Base-by-base conservation (phyloP, 2,113 vertebrate species). In the Gobiocypris rarus region DNA sequence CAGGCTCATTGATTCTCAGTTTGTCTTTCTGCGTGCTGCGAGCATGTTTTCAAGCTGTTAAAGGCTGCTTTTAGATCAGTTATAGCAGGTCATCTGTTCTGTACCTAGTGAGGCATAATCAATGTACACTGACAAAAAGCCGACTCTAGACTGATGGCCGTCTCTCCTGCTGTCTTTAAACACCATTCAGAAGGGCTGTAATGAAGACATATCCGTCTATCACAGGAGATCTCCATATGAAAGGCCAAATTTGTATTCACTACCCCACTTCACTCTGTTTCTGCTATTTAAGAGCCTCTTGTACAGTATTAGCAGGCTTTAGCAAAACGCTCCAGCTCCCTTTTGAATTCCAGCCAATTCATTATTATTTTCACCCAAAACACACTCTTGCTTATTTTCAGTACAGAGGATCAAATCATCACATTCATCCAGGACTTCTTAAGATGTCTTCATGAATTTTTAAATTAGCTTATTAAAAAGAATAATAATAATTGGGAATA, bases 401-500 rank as follows among this genome's bases (percentile, higher is more conserved):
- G 10, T 19, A 5, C 34, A 43, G 56, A 43, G 75, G 31, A 41
- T 76, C 31, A 19, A 58, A 58, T 76, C 31, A 67, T 76, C 56
- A 65, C 24, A 56, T 26, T 63, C 38, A 38, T 86, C 58, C 67
- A 54, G 9, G 11, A 41, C 52, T 58, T 69, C n/a, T 69, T 58
- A 50, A 58, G 24, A 59, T 43, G 26, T 67, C 83, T 84, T 84
- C 74, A 85, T 87, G 45, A 61, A 38, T 69, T 69, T 84, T 80
- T 87, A 83, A 87, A 79, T 24, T 83, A 88, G 76, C 67, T 83
- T 86, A 86, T 89, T 91, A 89, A 87, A 5, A 34, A 31, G 1
- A 34, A 34, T 34, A 4, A 34, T 4, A 3, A 34, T 34, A 34
- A 3, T 34, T 34, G 34, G 2, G 34, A 3, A 0, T 34, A 34